Evolutionary conservation across 2,888 invertebrate genomes (phyloP).

Genomic region (Nephrotoma guestfalica): DNA sequence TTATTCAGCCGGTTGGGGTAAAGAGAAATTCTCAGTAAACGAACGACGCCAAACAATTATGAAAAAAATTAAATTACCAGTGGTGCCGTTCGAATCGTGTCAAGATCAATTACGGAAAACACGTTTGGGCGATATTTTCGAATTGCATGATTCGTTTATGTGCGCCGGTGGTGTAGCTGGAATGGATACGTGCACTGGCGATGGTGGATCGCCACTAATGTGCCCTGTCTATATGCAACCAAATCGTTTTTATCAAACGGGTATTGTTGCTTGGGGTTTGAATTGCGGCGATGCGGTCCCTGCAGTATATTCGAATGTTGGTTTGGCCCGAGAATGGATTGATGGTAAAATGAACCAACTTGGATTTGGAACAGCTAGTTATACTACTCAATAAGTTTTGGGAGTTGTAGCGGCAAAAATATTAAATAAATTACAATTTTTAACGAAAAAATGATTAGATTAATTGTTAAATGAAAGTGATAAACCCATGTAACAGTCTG

Average conservation of each 20-base stretch:
- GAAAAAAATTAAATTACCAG: slow-evolving; percentile 50
- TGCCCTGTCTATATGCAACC: too few relatives aligned
- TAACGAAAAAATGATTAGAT: too few relatives aligned
- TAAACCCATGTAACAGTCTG: too few relatives aligned
- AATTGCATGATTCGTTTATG: not conserved
- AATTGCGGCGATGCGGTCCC: slow-evolving; percentile 37
- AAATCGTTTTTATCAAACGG: too few relatives aligned
- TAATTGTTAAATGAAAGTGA: too few relatives aligned
- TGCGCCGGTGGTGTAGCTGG: not conserved
- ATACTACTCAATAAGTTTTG: not conserved
- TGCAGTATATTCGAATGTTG: slow-evolving; percentile 54
- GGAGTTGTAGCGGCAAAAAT: too few relatives aligned
- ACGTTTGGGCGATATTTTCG: slow-evolving; percentile 27
- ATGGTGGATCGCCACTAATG: too few relatives aligned
- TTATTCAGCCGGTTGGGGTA: slow-evolving; percentile 61
- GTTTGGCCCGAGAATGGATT: slow-evolving; percentile 47
- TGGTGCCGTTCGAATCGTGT: slow-evolving; percentile 36
- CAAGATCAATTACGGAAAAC: slow-evolving; percentile 38
- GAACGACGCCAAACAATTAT: slow-evolving; percentile 41
- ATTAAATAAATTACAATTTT: too few relatives aligned
- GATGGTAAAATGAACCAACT: slow-evolving; percentile 36
- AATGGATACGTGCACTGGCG: not conserved
- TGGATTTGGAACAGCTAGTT: not conserved
- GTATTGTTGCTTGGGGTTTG: slow-evolving; percentile 44
- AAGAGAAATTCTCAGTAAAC: slow-evolving; percentile 31